These are phyloP conservation scores for Drosophila atroscutellata DNA, from an alignment of 2,888 invertebrate species.

Conservation along the genomic window DNA sequence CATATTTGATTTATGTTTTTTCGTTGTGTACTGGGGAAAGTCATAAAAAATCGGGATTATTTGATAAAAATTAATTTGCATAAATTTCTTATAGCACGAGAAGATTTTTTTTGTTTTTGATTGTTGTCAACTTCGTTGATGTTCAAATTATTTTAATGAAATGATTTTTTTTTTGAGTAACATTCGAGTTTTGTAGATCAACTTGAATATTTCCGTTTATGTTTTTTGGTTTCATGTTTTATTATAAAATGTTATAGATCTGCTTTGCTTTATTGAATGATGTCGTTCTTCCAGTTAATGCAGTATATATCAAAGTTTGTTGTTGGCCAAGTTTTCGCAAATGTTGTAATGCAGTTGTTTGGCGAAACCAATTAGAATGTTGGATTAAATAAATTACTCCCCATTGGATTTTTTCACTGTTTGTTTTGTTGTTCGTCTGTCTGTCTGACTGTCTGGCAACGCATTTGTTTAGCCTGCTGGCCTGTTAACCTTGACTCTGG, in stretches of 20 bases:
- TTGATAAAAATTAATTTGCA: neutral
- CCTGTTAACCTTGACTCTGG: constrained; percentile 41
- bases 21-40: neutral
- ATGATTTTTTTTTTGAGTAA: neutral
- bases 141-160: neutral
- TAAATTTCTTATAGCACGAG: neutral
- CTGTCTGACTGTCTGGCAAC: constrained; percentile 7
- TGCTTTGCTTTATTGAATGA: neutral
- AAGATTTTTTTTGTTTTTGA: neutral
- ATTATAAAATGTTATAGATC: neutral
- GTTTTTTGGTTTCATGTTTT: neutral
- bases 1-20: neutral
- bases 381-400: constrained; percentile 56
- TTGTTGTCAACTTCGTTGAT: neutral
- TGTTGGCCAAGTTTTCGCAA: neutral
- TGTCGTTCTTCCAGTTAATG: neutral
- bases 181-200: neutral
- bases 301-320: neutral
- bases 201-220: neutral
- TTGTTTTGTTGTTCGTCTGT: neutral
- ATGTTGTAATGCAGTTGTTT: constrained; percentile 1
- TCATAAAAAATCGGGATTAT: neutral
- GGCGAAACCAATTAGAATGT: constrained; percentile 52
- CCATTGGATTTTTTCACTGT: neutral
- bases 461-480: neutral